phyloP scores from a whole-genome alignment of 2,888 invertebrate species.

The Rotaria macrura region DNA sequence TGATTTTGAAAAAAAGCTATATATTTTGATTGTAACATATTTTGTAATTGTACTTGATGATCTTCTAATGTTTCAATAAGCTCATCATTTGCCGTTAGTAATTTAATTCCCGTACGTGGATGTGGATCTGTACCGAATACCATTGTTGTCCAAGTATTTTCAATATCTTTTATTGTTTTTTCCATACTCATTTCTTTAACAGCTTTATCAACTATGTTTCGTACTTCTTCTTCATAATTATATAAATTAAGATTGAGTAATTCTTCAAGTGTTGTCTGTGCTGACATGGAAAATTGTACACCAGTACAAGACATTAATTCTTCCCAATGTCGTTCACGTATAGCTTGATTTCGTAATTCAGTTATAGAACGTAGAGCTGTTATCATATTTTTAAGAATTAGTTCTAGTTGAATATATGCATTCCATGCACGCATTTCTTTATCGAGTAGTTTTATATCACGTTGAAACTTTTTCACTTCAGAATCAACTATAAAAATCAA shows the following conservation, averaged over 20 bases:
- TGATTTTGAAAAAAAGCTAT: conserved; percentile 87
- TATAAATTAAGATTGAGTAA: conserved; percentile 79
- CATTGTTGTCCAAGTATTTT: conserved; percentile 81
- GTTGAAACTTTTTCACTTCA: conserved; percentile 91
- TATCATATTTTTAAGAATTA: conserved; percentile 85
- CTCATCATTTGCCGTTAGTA: conserved; percentile 82
- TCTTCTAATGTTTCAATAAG: conserved; percentile 91
- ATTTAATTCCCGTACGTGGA: conserved; percentile 68
- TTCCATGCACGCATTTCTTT: conserved; percentile 94
- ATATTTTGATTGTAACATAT: conserved; percentile 91
- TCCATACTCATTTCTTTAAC: conserved; percentile 98
- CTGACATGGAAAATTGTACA: conserved; percentile 74
- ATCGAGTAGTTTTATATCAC: conserved; percentile 75
- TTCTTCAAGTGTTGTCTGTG: conserved; percentile 79
- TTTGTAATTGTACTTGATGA: conserved; percentile 87
- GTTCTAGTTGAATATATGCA: conserved; percentile 73
- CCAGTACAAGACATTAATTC: conserved; percentile 90
- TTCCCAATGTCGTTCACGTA: conserved; percentile 88
- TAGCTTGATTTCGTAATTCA: conserved; percentile 87
- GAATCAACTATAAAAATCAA: conserved; percentile 65
- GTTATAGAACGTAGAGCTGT: conserved; percentile 86
- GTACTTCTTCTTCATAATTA: conserved; percentile 82
- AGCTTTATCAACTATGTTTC: conserved; percentile 91
- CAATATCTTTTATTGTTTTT: conserved; percentile 75
- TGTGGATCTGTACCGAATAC: conserved; percentile 75